phyloP scores from a whole-genome alignment of 53 echinoderm and acorn worm genomes.

The Pentamera pediparva region DNA sequence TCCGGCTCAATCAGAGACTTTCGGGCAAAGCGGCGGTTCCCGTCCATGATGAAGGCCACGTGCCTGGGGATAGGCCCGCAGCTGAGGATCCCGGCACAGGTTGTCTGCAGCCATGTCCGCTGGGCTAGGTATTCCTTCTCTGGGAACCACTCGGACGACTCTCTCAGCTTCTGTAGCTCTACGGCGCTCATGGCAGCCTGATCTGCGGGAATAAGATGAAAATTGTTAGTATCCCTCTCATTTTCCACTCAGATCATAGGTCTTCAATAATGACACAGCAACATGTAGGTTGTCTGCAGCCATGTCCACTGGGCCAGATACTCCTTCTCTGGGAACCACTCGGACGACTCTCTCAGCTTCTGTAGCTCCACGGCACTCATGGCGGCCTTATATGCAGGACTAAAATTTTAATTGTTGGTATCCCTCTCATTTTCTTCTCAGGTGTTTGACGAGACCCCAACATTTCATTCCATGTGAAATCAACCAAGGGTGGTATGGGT shows the following conservation, averaged over 20 bases:
- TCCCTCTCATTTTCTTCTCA: too few relatives aligned
- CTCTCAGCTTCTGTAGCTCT: slow-evolving; percentile 11
- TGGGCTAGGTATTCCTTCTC: slow-evolving; percentile 68
- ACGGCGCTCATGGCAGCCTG: not conserved
- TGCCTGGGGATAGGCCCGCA: slow-evolving; percentile 78
- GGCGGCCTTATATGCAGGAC: too few relatives aligned
- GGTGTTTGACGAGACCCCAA: too few relatives aligned
- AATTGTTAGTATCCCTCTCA: not conserved
- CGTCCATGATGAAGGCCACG: slow-evolving; percentile 97
- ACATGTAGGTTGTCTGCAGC: slow-evolving; percentile 71
- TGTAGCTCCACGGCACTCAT: not conserved
- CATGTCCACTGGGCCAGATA: slow-evolving; percentile 69
- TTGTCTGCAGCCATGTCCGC: slow-evolving; percentile 82
- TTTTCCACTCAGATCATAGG: too few relatives aligned
- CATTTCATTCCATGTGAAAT: too few relatives aligned
- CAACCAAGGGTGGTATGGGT: too few relatives aligned
- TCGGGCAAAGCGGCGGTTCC: slow-evolving; percentile 87
- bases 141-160: slow-evolving; percentile 72
- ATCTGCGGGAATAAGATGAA: not conserved
- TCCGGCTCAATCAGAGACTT: slow-evolving; percentile 57
- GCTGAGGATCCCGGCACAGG: slow-evolving; percentile 60
- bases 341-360: slow-evolving; percentile 30
- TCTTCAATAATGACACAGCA: too few relatives aligned
- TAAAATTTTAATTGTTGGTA: too few relatives aligned
- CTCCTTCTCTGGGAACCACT: slow-evolving; percentile 78